Evolutionary conservation across 2,888 invertebrate genomes (phyloP), one percentile per base, ranked within the genome.

Genomic region (Mongoloraphidia duomilia): DNA sequence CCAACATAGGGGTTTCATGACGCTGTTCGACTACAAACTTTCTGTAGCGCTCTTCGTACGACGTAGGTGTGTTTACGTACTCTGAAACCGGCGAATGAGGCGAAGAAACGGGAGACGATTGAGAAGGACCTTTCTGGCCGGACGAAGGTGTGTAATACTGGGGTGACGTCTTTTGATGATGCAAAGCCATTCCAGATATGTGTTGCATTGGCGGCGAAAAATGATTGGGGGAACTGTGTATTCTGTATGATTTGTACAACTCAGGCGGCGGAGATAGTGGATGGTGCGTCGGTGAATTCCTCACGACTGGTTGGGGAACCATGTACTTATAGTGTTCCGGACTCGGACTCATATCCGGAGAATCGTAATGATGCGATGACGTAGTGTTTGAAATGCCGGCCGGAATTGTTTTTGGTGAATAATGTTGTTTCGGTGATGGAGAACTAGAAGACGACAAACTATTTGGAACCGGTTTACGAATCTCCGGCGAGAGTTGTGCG

Each of bases 331-430:
- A 69, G 54, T 59, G 57, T 58, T 72, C 72, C 14, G 72, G 71
- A 55, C 68, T 68, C 47, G 70, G 69, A 58, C 70, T 71, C 54
- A 65, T 61, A 58, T 70, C 70, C 46, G 71, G 71, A 57, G 71
- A 70, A 56, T 64, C 48, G 26, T 26, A 26, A 13, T 48, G 43
- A 47, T 47, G 41, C 17, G 43, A n/a, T 4, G 36, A 43, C 14
- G 37, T 12, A 43, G 36, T 48, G 11, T 42, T 36, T 14, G 48
- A 48, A 36, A 37, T 34, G 11, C 34, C 35, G 26, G 36, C 36
- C n/a, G 26, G 34, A 12, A 43, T 37, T 26, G 37, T 48, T 33
- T 47, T 47, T 12, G 55, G 38, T 50, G 54, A 49, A 26, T 26
- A 26, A 26, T 26, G 26, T 26, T 26, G 26, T 26, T 26, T 26